Conservation (phyloP, 2,113 vertebrate species). For the Smithornis capensis region DNA sequence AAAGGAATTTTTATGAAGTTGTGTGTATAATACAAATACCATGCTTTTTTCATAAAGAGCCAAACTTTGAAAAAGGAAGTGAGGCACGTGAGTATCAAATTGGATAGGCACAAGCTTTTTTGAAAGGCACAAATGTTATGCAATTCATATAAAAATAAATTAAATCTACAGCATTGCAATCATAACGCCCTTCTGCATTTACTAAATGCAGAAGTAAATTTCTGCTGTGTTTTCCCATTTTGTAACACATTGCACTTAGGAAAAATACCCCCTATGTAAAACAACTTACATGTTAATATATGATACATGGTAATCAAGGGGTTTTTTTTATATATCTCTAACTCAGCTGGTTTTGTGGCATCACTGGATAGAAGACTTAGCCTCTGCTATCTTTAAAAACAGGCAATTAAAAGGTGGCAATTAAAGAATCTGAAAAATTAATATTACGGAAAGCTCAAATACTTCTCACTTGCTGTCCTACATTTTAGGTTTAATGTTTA, state of each 20-base stretch:
- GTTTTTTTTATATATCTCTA: constrained; percentile 33
- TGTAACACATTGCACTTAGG: constrained; percentile 79
- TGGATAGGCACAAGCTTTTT: constrained; percentile 73
- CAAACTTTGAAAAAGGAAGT: constrained; percentile 48
- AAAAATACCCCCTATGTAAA: constrained; percentile 41
- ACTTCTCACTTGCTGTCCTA: constrained; percentile 59
- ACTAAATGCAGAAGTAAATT: constrained; percentile 71
- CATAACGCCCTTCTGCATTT: constrained; percentile 69
- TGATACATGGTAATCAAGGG: constrained; percentile 53
- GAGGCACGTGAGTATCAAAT: constrained; percentile 68
- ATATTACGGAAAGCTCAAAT: constrained; percentile 58
- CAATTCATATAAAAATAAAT: constrained; percentile 80
- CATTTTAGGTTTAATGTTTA: constrained; percentile 51
- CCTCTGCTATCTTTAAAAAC: constrained; percentile 32
- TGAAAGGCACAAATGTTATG: constrained; percentile 86
- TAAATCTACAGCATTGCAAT: constrained; percentile 78
- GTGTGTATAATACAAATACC: constrained; percentile 50
- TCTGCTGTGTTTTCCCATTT: constrained; percentile 75
- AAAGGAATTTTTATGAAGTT: constrained; percentile 45
- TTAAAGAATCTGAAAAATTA: constrained; percentile 42
- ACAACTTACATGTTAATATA: constrained; percentile 66
- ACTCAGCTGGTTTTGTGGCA: constrained; percentile 59
- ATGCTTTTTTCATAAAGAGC: constrained; percentile 33
- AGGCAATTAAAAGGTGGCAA: constrained; percentile 18
- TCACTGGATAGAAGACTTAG: constrained; percentile 37